These are phyloP conservation scores for Alca torda DNA, from an alignment of 2,797 vertebrate genomes.

Conservation along the genomic window DNA sequence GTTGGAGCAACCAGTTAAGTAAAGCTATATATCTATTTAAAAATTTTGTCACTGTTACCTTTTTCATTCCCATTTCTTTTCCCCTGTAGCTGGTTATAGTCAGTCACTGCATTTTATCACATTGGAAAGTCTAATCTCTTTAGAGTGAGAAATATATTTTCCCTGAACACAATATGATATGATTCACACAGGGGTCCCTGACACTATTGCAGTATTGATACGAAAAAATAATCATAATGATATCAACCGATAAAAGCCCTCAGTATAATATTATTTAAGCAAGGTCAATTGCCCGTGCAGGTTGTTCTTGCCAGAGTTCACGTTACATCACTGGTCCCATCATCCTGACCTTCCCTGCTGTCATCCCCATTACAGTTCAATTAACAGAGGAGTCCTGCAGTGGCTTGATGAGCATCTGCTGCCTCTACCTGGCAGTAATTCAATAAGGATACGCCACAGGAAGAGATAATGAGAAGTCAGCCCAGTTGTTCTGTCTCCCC, in stretches of 20 bases:
- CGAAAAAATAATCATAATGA: not conserved
- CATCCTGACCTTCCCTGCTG: constrained; percentile 89
- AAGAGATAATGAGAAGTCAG: constrained; percentile 81
- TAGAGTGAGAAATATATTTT: not conserved
- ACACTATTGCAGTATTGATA: not conserved
- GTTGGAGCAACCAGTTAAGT: not conserved
- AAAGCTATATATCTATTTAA: not conserved
- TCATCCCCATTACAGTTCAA: constrained; percentile 90
- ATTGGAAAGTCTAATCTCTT: not conserved
- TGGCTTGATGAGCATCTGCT: constrained; percentile 90
- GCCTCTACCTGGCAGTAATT: constrained; percentile 88
- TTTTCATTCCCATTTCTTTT: not conserved
- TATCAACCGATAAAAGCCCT: constrained; percentile 24
- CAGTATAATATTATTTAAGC: constrained; percentile 18
- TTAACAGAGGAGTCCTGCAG: constrained; percentile 86
- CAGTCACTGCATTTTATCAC: not conserved
- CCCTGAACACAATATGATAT: not conserved
- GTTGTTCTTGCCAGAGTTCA: constrained; percentile 66
- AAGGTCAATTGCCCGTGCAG: constrained; percentile 63
- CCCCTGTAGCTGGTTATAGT: not conserved
- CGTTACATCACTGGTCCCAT: constrained; percentile 77
- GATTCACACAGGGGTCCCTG: not conserved
- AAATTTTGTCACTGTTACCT: not conserved
- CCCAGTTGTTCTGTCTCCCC: constrained; percentile 76
- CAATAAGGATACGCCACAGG: constrained; percentile 81